Conservation (phyloP, 2,888 invertebrate species). For the Dysmachus trigonus region DNA sequence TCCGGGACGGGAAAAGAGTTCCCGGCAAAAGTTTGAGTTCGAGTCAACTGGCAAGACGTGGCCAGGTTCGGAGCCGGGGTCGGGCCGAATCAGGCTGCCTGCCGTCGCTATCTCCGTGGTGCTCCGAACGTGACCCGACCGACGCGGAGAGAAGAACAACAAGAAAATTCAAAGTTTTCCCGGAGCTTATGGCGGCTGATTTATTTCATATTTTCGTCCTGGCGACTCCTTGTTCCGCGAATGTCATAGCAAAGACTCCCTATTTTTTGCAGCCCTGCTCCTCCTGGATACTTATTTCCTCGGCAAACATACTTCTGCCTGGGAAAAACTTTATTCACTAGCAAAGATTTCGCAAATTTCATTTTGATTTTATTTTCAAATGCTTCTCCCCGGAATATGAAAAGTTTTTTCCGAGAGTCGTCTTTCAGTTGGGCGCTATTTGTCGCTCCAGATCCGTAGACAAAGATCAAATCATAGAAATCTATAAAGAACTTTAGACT, state of each 20-base stretch:
- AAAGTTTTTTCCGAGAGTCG: constrained; percentile 26
- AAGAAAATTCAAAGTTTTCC: constrained; percentile 47
- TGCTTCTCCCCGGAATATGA: constrained; percentile 44
- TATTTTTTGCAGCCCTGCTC: constrained; percentile 9
- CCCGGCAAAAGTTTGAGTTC: constrained; percentile 2
- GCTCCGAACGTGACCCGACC: constrained; percentile 43
- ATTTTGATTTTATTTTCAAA: constrained; percentile 45
- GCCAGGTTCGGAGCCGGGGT: too few relatives aligned
- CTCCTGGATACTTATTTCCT: constrained; percentile 3
- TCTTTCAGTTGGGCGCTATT: neutral
- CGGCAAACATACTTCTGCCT: neutral
- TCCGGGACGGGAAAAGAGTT: constrained; percentile 5
- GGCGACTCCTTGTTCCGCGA: constrained; percentile 38
- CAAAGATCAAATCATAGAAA: neutral
- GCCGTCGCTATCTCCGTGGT: constrained; percentile 40
- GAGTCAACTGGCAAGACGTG: constrained; percentile 35
- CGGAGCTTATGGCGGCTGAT: constrained; percentile 45
- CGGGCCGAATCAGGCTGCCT: constrained; percentile 23
- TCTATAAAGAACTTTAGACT: neutral
- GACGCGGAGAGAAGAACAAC: constrained; percentile 18
- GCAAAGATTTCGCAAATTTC: constrained; percentile 44
- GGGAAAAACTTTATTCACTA: constrained; percentile 20
- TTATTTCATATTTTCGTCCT: constrained; percentile 46
- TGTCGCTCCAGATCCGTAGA: neutral
- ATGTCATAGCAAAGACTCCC: constrained; percentile 16